Conservation (phyloP, 2,797 vertebrate genomes). For the Phaenicophaeus curvirostris region DNA sequence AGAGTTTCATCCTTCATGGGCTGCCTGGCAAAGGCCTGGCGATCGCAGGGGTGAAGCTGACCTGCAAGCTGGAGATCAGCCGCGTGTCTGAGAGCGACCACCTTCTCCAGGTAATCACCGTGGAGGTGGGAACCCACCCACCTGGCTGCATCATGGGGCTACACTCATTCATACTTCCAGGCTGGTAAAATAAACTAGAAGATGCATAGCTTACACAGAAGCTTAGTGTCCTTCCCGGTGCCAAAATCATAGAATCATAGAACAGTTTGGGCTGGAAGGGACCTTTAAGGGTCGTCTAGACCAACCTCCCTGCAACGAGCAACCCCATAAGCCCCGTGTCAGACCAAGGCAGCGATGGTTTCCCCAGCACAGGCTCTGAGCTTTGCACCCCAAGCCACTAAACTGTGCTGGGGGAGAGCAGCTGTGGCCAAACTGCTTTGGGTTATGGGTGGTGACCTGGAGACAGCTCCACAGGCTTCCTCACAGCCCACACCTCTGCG, state of each 20-base stretch:
- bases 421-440: neutral
- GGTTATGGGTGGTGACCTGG: neutral
- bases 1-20: constrained; percentile 44
- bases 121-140: rapidly evolving
- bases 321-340: neutral
- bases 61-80: constrained; percentile 63
- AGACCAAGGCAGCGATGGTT: neutral
- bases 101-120: constrained; percentile 65
- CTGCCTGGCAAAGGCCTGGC: constrained; percentile 42
- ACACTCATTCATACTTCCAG: rapidly evolving
- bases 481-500: too few relatives aligned
- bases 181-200: neutral
- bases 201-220: neutral
- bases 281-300: too few relatives aligned
- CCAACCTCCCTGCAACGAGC: too few relatives aligned
- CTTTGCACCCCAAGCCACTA: neutral
- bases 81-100: neutral
- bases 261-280: too few relatives aligned
- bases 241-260: neutral
- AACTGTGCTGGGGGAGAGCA: rapidly evolving
- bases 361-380: rapidly evolving
- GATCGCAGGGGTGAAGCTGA: constrained; percentile 51
- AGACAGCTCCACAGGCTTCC: neutral
- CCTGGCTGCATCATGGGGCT: rapidly evolving
- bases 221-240: neutral